phyloP scores from a whole-genome alignment of 92 coral and sea anemone species.

The Micromussa lordhowensis region DNA sequence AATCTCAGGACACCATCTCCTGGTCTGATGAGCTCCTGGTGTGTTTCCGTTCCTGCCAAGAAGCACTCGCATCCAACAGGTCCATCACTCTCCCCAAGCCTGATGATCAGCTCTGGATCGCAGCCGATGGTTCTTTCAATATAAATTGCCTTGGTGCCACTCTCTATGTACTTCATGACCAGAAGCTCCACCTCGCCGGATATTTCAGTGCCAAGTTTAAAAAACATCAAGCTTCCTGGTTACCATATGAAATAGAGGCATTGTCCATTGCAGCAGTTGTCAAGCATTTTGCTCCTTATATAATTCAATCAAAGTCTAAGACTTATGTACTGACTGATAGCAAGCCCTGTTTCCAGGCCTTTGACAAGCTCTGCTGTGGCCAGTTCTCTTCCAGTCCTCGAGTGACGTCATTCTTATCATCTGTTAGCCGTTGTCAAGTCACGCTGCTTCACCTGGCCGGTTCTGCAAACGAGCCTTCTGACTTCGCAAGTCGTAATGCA shows the following conservation, averaged over 20 bases:
- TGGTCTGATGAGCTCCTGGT: too few species aligned
- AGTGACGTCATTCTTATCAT: constrained; percentile 63
- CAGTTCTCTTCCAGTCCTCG: constrained; percentile 29
- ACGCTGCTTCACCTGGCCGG: constrained; percentile 74
- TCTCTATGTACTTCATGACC: too few species aligned
- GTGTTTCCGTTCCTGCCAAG: too few species aligned
- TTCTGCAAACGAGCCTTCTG: constrained; percentile 71
- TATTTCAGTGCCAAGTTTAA: constrained; percentile 65
- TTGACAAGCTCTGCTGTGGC: constrained; percentile 53
- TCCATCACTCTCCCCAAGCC: not conserved
- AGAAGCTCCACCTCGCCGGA: not conserved
- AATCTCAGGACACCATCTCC: too few species aligned
- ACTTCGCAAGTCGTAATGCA: constrained; percentile 77
- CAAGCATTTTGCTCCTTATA: constrained; percentile 60
- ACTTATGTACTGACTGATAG: constrained; percentile 67
- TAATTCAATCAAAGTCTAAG: constrained; percentile 54
- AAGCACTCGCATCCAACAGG: too few species aligned
- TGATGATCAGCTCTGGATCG: not conserved
- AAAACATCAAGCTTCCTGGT: constrained; percentile 68
- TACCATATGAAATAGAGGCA: constrained; percentile 72
- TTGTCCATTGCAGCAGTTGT: constrained; percentile 55
- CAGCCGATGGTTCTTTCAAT: too few species aligned
- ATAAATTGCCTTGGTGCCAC: too few species aligned
- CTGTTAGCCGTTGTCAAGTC: constrained; percentile 73
- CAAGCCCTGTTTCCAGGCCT: constrained; percentile 69